Evolutionary conservation across 2,888 invertebrate genomes (phyloP).

Genomic region (Boloria selene): DNA sequence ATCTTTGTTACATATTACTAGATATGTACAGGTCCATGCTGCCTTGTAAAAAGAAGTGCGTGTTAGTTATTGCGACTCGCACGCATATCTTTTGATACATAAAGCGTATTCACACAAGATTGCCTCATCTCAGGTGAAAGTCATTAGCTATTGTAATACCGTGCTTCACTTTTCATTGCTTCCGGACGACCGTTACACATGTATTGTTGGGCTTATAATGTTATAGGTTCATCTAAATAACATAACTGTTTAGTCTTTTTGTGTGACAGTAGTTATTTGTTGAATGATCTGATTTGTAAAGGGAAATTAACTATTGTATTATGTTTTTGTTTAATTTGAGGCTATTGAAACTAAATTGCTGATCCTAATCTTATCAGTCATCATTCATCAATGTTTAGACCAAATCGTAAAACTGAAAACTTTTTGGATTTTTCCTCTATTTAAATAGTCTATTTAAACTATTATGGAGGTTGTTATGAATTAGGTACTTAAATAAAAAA

Average conservation of each 20-base stretch:
- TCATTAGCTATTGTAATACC: slow-evolving; percentile 41
- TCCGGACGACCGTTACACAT: slow-evolving; percentile 33
- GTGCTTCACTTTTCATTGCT: slow-evolving; percentile 43
- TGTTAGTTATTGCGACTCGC: slow-evolving; percentile 1
- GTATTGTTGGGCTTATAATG: slow-evolving; percentile 13
- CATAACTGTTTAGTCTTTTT: slow-evolving; percentile 1
- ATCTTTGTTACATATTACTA: too few species aligned
- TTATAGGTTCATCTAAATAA: background rate
- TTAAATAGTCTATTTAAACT: too few species aligned
- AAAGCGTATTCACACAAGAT: slow-evolving; percentile 44
- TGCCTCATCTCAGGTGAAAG: slow-evolving; percentile 45
- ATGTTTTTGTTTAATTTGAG: too few species aligned
- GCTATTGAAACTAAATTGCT: too few species aligned
- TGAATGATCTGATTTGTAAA: background rate
- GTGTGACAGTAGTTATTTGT: background rate
- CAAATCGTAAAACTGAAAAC: too few species aligned
- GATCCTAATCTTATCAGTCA: too few species aligned
- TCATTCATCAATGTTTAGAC: too few species aligned
- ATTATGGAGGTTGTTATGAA: too few species aligned
- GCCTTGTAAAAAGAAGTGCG: background rate
- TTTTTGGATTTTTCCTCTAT: too few species aligned
- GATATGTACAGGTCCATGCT: background rate
- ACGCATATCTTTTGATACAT: slow-evolving; percentile 23
- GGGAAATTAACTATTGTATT: too few species aligned
- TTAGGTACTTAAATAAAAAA: too few species aligned